Percentiles rank a stretch among this genome's conserved stretches.
These are phyloP conservation scores for Pocota personata DNA, from an alignment of 2,888 invertebrate species.

Conservation along the genomic window DNA sequence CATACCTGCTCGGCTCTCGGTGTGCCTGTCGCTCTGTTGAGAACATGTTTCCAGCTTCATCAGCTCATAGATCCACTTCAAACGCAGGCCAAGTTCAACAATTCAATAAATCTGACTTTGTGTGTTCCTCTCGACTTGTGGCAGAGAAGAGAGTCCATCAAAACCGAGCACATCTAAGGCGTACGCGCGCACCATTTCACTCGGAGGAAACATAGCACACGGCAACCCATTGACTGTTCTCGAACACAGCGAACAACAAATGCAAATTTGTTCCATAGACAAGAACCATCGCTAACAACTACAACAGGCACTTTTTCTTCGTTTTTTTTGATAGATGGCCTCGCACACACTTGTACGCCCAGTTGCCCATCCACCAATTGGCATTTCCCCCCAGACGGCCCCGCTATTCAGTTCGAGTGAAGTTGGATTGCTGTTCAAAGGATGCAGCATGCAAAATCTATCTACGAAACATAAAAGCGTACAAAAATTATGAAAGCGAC, in stretches of 20 bases:
- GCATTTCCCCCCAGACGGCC: not conserved
- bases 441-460: constrained; percentile 46
- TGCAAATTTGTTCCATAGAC: constrained; percentile 72
- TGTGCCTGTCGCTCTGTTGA: constrained; percentile 24
- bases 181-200: constrained; percentile 27
- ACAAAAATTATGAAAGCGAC: constrained; percentile 66
- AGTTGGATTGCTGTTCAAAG: constrained; percentile 12
- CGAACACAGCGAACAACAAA: constrained; percentile 50
- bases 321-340: constrained; percentile 67
- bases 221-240: constrained; percentile 58
- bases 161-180: constrained; percentile 4
- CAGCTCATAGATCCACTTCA: constrained; percentile 67
- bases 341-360: constrained; percentile 70
- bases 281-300: constrained; percentile 70
- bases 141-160: constrained; percentile 55
- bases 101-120: constrained; percentile 72
- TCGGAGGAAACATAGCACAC: constrained; percentile 4
- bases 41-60: constrained; percentile 70
- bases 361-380: constrained; percentile 62
- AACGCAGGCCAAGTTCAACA: constrained; percentile 71
- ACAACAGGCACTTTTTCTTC: constrained; percentile 53
- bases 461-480: constrained; percentile 36
- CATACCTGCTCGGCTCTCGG: not conserved
- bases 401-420: too few species aligned
- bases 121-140: constrained; percentile 35